These are phyloP conservation scores for Calameuta pallipes DNA, from an alignment of 2,888 invertebrate genomes.

Conservation along the genomic window DNA sequence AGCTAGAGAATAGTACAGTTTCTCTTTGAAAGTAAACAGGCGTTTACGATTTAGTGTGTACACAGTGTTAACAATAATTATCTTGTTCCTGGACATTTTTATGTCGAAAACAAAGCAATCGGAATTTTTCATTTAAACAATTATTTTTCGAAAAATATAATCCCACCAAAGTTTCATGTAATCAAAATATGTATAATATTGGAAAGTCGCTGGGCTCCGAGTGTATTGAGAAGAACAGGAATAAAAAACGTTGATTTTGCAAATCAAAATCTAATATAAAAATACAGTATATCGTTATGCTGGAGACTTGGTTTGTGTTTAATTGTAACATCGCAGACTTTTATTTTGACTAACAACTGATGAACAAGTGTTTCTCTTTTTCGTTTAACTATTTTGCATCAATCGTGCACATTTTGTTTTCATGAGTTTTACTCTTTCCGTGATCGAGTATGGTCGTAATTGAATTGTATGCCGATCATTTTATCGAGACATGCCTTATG, in stretches of 20 bases:
- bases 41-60: neutral
- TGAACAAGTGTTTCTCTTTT: constrained; percentile 29
- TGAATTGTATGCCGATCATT: neutral
- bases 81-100: neutral
- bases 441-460: neutral
- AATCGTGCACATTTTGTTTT: neutral
- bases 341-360: constrained; percentile 49
- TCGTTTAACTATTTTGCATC: neutral
- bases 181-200: neutral
- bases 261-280: constrained; percentile 41
- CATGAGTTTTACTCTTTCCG: neutral
- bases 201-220: neutral
- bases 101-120: neutral
- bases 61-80: neutral
- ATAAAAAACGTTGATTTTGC: neutral
- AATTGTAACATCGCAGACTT: constrained; percentile 44
- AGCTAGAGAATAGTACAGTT: neutral
- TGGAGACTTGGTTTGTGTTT: constrained; percentile 19
- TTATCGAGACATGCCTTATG: constrained; percentile 5
- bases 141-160: neutral
- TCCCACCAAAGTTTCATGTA: neutral
- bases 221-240: neutral
- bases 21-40: neutral
- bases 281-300: constrained; percentile 1
- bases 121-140: neutral